These are phyloP conservation scores for Pheosia tremula DNA, from an alignment of 2,888 invertebrate genomes.

Conservation along the genomic window DNA sequence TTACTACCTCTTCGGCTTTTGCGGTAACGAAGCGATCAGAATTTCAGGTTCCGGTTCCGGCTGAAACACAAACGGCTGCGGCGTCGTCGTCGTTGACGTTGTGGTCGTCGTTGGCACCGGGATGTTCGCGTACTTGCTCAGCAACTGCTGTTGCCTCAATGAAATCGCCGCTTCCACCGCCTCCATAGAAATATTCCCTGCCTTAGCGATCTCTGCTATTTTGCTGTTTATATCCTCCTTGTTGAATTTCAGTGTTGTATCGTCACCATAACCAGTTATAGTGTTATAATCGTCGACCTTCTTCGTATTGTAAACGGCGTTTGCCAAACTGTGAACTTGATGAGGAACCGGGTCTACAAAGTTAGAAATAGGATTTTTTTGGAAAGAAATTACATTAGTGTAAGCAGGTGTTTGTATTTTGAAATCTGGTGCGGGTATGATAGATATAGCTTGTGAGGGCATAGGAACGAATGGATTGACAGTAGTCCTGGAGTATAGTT, in stretches of 20 bases:
- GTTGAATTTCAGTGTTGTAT: constrained; percentile 67
- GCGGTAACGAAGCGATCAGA: constrained; percentile 56
- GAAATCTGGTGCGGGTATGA: constrained; percentile 70
- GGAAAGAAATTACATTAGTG: constrained; percentile 57
- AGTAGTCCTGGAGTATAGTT: constrained; percentile 74
- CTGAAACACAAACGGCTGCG: constrained; percentile 60
- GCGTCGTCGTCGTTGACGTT: constrained; percentile 71
- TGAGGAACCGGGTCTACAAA: constrained; percentile 80
- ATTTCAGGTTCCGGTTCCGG: constrained; percentile 72
- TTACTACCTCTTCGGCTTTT: constrained; percentile 69
- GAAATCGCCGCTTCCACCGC: constrained; percentile 91
- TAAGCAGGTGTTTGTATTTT: constrained; percentile 58
- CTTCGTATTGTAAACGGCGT: constrained; percentile 71
- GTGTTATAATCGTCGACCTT: constrained; percentile 78
- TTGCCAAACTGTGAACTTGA: constrained; percentile 73
- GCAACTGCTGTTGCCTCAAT: constrained; percentile 87
- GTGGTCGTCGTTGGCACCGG: constrained; percentile 77
- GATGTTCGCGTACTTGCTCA: constrained; percentile 83
- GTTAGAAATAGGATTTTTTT: constrained; percentile 75
- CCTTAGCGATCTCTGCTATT: constrained; percentile 85
- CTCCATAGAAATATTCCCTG: constrained; percentile 91
- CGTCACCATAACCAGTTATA: constrained; percentile 77
- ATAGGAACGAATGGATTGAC: constrained; percentile 82
- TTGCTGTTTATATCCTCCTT: constrained; percentile 77
- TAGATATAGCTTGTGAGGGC: constrained; percentile 67